phyloP scores from a whole-genome alignment of 1,140 invertebrate species.

The Zaprionus davidi region DNA sequence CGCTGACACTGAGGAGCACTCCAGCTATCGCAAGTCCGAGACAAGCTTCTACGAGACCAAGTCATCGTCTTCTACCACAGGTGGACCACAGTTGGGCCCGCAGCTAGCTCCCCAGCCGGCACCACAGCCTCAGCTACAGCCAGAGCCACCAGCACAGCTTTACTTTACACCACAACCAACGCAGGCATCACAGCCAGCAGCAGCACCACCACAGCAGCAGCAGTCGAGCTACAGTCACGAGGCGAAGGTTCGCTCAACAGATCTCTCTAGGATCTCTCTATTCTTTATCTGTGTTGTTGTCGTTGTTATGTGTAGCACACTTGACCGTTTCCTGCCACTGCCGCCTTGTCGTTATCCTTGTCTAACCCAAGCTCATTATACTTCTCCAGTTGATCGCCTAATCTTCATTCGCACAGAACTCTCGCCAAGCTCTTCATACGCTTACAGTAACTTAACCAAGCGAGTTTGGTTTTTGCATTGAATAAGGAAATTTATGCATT shows the following conservation, averaged over 20 bases:
- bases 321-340: constrained; percentile 22
- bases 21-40: constrained; percentile 80
- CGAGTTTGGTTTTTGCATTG: neutral
- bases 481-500: neutral
- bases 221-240: constrained; percentile 65
- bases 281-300: constrained; percentile 58
- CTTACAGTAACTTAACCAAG: constrained; percentile 14
- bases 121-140: constrained; percentile 34
- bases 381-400: constrained; percentile 11
- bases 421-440: constrained; percentile 10
- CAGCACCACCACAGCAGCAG: constrained; percentile 11
- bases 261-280: constrained; percentile 24
- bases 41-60: constrained; percentile 68
- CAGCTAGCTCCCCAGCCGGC: neutral
- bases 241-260: constrained; percentile 78
- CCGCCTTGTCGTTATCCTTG: constrained; percentile 25
- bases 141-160: constrained; percentile 59
- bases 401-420: constrained; percentile 6
- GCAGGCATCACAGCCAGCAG: constrained; percentile 13
- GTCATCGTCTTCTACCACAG: constrained; percentile 40
- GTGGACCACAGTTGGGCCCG: neutral
- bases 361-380: neutral
- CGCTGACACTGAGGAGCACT: constrained; percentile 89
- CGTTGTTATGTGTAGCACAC: constrained; percentile 70
- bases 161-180: constrained; percentile 49